Evolutionary conservation across 2,113 vertebrate species (phyloP), one percentile per base, ranked within the genome.

Genomic region (Cheirogaleus medius): DNA sequence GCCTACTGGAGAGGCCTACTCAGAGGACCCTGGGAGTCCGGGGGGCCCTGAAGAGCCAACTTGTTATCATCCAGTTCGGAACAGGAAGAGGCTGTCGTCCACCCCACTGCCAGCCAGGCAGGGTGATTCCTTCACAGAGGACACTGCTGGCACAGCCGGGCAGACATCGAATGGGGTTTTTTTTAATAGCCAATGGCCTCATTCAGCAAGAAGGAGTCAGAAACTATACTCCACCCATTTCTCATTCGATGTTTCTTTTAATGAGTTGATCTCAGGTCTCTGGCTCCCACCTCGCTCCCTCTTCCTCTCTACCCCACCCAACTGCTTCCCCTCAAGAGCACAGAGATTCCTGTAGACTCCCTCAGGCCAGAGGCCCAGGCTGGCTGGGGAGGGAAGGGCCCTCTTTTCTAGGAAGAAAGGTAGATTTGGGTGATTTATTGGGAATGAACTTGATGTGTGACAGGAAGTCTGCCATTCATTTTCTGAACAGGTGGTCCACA

Each of bases 401-500:
- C 39, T 84, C 39, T 92, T 94, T 58, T 52, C 94, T 88, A 77
- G 91, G 47, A 90, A 69, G 52, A 64, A 78, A 89, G 74, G 44
- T 52, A 23, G 37, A 44, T 34, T 1, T 68, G 73, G 52, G 32
- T 80, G 44, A 95, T 97, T 96, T 93, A 95, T 71, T 66, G 90
- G 49, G 0, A 88, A 93, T 93, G 95, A 96, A 91, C 29, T 96
- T 10, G 58, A 82, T 97, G 93, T 94, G 91, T 71, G 96, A 87
- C 95, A 97, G 98, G 97, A 98, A 97, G 94, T 95, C 63, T 84
- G 95, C 63, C 39, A 85, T 42, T 90, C 87, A 83, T 91, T 94
- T 95, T 97, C 83, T 86, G 91, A 98, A 97, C 98, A 98, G 98
- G 96, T 98, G 98, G 95, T 86, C 97, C 97, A 25, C 95, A 87